Base-by-base conservation (phyloP, 2,888 invertebrate species). In the Spatulosminthurus flaviceps region DNA sequence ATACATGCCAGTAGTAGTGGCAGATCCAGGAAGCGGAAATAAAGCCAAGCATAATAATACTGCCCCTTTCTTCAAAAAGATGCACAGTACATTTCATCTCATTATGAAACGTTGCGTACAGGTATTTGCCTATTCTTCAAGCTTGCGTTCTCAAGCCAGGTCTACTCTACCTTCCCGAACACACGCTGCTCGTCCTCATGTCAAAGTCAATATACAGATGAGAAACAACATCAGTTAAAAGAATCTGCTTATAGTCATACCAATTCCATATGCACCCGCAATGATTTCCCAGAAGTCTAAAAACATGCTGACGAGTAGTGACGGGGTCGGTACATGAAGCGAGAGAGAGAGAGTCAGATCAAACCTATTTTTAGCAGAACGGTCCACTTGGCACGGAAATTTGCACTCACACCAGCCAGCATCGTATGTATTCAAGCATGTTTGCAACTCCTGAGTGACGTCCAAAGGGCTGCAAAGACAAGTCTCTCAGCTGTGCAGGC, bases 311-410 rank as follows among this genome's bases (percentile, higher is more conserved):
- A 28, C 67, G 67, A 67, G 28, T 67, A 28, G 67, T 26, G 51
- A 51, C 51, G 51, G 51, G 67, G 67, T 28, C 67, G 67, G 67
- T 13, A 67, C n/a, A 1, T n/a, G 22, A 26, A 24, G 1, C 43
- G 42, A 61, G 41, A 29, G 34, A 76, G 21, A 69, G 67, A 66
- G 51, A 51, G 28, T 42, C 41, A 24, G 60, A 42, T 42, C 61
- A 67, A 79, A 79, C 75, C 80, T 83, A 83, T 83, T 83, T 83
- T 83, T 82, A 82, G 83, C 78, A 80, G 74, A 77, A 79, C 80
- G 82, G 82, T 83, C 83, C 82, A 83, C 83, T 83, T 83, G 83
- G 83, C 83, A 83, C 79, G 66, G 67, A 80, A 80, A 80, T 79
- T 81, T 64, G 80, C 61, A 79, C 79, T 60, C 73, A 80, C 79